Percentiles rank a stretch among this genome's conserved stretches.
phyloP scores from a whole-genome alignment of 1,140 invertebrate genomes.

The Aphelenchoides fujianensis region DNA sequence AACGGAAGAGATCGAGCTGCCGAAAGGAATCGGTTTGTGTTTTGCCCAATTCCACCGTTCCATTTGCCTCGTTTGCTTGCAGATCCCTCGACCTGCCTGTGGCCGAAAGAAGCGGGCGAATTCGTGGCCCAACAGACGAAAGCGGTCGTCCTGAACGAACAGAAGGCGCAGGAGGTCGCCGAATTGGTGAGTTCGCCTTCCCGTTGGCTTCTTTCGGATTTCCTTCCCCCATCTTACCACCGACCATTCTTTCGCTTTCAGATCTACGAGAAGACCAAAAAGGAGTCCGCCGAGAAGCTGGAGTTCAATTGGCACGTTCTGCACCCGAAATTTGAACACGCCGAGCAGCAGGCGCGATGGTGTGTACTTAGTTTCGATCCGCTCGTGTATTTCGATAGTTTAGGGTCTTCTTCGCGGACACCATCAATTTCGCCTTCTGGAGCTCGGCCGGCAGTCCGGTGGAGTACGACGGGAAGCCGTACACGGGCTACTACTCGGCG shows the following conservation, averaged over 20 bases:
- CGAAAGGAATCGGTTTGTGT: background rate
- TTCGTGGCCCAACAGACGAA: conserved; percentile 72
- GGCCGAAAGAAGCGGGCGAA: conserved; percentile 72
- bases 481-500: conserved; percentile 86
- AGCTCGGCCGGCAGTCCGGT: conserved; percentile 70
- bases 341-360: conserved; percentile 76
- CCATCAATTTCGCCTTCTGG: conserved; percentile 95
- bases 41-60: background rate
- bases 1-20: background rate
- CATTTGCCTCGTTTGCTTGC: conserved; percentile 1
- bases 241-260: no score
- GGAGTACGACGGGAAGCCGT: conserved; percentile 67
- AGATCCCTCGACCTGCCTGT: conserved; percentile 35
- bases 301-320: conserved; percentile 69
- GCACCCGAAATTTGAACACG: conserved; percentile 71
- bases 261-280: conserved; percentile 12
- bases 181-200: conserved; percentile 66
- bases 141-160: conserved; percentile 70
- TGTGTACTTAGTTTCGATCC: no score
- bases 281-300: conserved; percentile 62
- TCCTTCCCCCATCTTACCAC: no score
- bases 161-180: conserved; percentile 69
- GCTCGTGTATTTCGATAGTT: conserved; percentile 29
- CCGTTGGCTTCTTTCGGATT: no score
- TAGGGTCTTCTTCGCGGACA: conserved; percentile 80